Percentiles rank a stretch among this genome's conserved stretches.
phyloP scores from a whole-genome alignment of 2,888 invertebrate species.

The Elysia crispata region DNA sequence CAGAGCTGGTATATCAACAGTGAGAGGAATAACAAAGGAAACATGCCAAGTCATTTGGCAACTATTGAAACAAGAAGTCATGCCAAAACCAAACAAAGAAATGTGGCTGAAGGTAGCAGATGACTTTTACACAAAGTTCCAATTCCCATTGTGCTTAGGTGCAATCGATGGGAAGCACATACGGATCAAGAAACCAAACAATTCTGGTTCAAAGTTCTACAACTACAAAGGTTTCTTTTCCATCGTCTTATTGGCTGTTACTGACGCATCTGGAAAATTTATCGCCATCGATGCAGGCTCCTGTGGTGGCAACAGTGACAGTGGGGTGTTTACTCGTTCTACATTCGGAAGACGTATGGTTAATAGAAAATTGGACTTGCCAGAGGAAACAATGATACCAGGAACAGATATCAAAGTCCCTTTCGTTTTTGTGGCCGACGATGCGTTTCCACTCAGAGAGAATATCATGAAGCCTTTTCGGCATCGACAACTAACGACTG shows the following conservation, averaged over 20 bases:
- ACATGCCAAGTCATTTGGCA: conserved; percentile 27
- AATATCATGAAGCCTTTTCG: conserved; percentile 17
- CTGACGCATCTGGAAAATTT: conserved; percentile 31
- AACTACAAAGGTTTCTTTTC: conserved; percentile 22
- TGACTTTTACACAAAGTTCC: conserved; percentile 20
- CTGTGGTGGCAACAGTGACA: conserved; percentile 31
- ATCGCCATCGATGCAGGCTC: conserved; percentile 19
- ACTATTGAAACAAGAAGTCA: conserved; percentile 14
- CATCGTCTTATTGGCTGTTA: conserved; percentile 23
- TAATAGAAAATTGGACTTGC: background rate
- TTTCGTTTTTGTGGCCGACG: background rate
- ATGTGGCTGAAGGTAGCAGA: conserved; percentile 11
- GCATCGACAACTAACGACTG: background rate
- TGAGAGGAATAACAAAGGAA: conserved; percentile 25
- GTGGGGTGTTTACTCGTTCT: conserved; percentile 18
- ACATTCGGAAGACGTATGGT: conserved; percentile 2
- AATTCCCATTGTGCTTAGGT: too few relatives aligned
- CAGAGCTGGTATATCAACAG: too few relatives aligned
- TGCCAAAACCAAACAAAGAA: conserved; percentile 25
- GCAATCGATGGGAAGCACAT: too few relatives aligned
- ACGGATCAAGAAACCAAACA: conserved; percentile 22
- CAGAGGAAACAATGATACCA: conserved; percentile 16
- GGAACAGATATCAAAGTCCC: conserved; percentile 30
- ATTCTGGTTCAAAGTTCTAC: too few relatives aligned
- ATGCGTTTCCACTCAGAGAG: background rate